Conservation (phyloP, 2,888 invertebrate genomes). For the Drosophila setosimentum region DNA sequence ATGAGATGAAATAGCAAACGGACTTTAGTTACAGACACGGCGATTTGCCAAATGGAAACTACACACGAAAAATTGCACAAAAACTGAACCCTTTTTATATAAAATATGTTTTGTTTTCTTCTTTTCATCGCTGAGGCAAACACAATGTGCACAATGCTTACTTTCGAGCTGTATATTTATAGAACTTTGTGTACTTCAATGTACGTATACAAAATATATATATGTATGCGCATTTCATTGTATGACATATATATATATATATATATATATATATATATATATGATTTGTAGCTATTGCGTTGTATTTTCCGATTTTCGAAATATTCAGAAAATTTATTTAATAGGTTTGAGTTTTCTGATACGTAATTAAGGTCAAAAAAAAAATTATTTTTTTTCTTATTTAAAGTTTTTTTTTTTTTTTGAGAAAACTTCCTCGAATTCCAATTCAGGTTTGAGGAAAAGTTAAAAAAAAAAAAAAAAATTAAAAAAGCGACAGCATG, state of each 20-base stretch:
- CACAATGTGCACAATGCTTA: conserved; percentile 24
- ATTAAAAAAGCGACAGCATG: not conserved
- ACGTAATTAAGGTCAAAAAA: not conserved
- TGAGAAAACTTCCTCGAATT: not conserved
- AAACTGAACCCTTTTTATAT: conserved; percentile 41
- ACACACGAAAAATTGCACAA: conserved; percentile 21
- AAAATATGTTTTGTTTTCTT: conserved; percentile 2
- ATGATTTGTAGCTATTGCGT: conserved; percentile 29
- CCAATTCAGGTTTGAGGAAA: not conserved
- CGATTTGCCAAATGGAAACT: conserved; percentile 6
- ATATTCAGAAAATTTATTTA: conserved; percentile 22
- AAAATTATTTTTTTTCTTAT: not conserved
- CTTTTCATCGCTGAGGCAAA: conserved; percentile 15
- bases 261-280: conserved; percentile 10
- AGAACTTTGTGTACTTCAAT: conserved; percentile 22
- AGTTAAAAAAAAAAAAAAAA: not conserved
- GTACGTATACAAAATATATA: not conserved
- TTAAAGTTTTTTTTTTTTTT: not conserved
- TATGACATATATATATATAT: conserved; percentile 1
- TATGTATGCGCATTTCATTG: not conserved
- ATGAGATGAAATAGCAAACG: not conserved
- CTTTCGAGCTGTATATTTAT: conserved; percentile 42
- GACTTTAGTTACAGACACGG: not conserved
- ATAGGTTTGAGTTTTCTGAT: not conserved
- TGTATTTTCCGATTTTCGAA: conserved; percentile 26